A percentile compares a stretch with the other conserved stretches of the same genome.
phyloP scores from a whole-genome alignment of 1,140 invertebrate genomes.

The Physella acuta region DNA sequence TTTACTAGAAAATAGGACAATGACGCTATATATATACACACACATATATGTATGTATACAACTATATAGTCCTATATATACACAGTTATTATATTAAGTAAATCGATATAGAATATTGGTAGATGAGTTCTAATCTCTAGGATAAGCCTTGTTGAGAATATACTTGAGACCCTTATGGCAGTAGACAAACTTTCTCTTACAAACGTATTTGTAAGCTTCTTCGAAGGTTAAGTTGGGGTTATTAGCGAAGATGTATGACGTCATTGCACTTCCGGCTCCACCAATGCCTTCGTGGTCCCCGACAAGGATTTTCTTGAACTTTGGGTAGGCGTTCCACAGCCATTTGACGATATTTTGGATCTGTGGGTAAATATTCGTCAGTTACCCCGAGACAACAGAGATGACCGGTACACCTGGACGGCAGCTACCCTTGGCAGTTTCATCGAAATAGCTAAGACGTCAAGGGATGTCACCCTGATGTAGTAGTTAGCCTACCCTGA shows the following conservation, averaged over 20 bases:
- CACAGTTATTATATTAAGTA: no score
- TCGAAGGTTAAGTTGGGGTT: conserved; percentile 24
- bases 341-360: conserved; percentile 8
- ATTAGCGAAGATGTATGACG: conserved; percentile 19
- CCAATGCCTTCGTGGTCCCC: conserved; percentile 1
- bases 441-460: no score
- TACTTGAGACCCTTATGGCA: conserved; percentile 19
- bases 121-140: conserved; percentile 12
- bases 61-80: no score
- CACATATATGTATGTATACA: no score
- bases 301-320: conserved; percentile 1
- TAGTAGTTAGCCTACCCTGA: no score
- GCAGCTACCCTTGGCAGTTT: no score
- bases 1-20: no score
- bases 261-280: conserved; percentile 10
- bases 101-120: no score
- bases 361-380: not conserved
- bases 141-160: not conserved
- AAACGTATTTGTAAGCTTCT: conserved; percentile 16
- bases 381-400: no score
- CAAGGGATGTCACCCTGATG: no score
- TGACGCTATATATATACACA: no score
- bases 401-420: no score
- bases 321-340: not conserved
- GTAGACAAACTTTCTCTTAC: not conserved